phyloP scores from a whole-genome alignment of 2,797 vertebrate genomes.

The Cryptoblepharus egeriae region DNA sequence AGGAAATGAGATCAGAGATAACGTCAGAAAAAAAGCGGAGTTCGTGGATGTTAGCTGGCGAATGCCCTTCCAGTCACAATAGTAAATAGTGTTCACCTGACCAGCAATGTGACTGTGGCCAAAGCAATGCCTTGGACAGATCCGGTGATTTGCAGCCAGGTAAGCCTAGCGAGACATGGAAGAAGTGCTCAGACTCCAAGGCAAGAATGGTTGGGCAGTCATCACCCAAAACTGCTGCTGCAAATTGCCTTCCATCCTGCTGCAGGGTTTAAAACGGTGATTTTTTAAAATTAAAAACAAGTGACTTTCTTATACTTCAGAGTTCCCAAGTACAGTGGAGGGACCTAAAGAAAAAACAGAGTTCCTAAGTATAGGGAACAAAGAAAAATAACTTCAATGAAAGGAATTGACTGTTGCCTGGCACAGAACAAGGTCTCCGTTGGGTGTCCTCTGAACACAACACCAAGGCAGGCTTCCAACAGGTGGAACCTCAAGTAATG shows the following conservation, averaged over 20 bases:
- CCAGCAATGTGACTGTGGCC: too few relatives aligned
- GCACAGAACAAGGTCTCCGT: background rate
- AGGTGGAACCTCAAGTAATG: background rate
- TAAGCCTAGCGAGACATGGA: background rate
- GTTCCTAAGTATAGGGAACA: background rate
- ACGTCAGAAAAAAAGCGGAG: background rate
- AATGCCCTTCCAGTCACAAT: background rate
- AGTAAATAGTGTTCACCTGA: background rate
- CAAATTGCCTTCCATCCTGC: background rate
- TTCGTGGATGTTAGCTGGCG: background rate
- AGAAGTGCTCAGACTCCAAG: background rate
- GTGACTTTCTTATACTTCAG: background rate
- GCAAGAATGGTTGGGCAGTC: background rate
- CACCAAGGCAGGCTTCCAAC: background rate
- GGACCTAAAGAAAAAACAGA: too few relatives aligned
- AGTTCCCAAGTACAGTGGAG: background rate
- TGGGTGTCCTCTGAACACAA: background rate
- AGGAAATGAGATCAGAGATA: constrained; percentile 16
- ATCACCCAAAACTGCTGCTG: background rate
- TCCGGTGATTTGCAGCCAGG: background rate
- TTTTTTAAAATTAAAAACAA: background rate
- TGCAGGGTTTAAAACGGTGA: background rate
- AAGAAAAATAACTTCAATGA: background rate
- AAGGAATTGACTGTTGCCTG: background rate
- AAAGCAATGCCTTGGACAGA: background rate